phyloP scores from a whole-genome alignment of 2,113 vertebrate genomes.

The Nibea coibor region DNA sequence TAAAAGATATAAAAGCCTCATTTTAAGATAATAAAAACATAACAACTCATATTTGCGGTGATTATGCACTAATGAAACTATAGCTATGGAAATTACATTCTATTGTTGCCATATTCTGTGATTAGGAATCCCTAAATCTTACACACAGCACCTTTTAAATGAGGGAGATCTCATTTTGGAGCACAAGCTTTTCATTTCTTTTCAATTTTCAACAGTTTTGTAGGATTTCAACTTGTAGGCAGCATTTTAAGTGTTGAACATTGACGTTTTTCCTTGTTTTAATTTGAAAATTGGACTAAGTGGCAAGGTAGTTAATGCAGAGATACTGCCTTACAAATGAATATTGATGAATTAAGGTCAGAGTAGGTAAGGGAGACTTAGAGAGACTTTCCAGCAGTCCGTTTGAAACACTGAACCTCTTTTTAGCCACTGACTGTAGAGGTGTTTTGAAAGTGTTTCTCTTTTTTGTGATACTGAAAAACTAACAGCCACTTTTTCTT shows the following conservation, averaged over 20 bases:
- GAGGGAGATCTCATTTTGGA: background rate
- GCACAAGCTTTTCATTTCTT: background rate
- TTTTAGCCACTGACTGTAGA: background rate
- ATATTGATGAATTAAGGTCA: background rate
- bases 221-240: background rate
- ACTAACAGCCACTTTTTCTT: conserved; percentile 9
- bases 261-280: background rate
- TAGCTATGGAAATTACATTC: too few relatives aligned
- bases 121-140: too few relatives aligned
- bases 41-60: too few relatives aligned
- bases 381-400: background rate
- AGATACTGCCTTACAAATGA: background rate
- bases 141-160: background rate
- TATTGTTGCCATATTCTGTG: too few relatives aligned
- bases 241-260: background rate
- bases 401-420: background rate
- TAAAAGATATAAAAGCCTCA: too few relatives aligned
- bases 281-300: background rate
- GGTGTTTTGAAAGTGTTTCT: background rate
- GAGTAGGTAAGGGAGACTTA: too few relatives aligned
- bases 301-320: background rate
- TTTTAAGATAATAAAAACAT: too few relatives aligned
- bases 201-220: background rate
- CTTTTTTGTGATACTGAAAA: background rate
- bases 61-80: too few relatives aligned